Percentiles rank a stretch among this genome's conserved stretches.
phyloP scores from a whole-genome alignment of 2,113 vertebrate species.

The Corvus moneduloides region DNA sequence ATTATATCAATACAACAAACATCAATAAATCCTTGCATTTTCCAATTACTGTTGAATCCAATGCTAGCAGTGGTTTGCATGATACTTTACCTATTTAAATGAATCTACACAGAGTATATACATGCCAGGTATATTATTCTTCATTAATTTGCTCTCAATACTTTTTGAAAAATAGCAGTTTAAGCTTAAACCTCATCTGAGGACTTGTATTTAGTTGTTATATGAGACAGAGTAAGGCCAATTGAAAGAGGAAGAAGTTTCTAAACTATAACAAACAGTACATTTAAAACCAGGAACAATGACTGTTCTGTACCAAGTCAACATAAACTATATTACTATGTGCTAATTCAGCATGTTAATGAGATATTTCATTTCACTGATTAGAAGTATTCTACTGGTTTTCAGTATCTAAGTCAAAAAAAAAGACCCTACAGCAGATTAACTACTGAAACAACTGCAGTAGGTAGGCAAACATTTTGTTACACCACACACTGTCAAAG shows the following conservation, averaged over 20 bases:
- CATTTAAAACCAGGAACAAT: background rate
- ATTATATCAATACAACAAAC: background rate
- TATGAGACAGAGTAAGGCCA: accelerated
- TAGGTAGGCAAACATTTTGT: background rate
- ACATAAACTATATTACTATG: background rate
- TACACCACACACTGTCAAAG: background rate
- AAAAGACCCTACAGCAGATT: background rate
- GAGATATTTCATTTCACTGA: background rate
- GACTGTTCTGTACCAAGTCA: background rate
- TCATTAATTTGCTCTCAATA: background rate
- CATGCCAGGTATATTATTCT: background rate
- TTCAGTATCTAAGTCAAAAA: background rate
- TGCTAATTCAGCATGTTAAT: background rate
- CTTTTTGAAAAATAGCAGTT: background rate
- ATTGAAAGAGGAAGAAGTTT: background rate
- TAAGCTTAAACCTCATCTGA: background rate
- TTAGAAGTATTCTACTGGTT: background rate
- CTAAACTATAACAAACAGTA: background rate
- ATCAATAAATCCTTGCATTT: background rate
- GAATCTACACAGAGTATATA: background rate
- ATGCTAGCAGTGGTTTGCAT: background rate
- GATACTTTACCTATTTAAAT: background rate
- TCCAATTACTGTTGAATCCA: background rate
- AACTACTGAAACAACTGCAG: background rate
- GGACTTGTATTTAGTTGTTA: background rate